A percentile compares a stretch with the other conserved stretches of the same genome.
phyloP scores from a whole-genome alignment of 1,140 invertebrate genomes.

The Bombus sylvicola region DNA sequence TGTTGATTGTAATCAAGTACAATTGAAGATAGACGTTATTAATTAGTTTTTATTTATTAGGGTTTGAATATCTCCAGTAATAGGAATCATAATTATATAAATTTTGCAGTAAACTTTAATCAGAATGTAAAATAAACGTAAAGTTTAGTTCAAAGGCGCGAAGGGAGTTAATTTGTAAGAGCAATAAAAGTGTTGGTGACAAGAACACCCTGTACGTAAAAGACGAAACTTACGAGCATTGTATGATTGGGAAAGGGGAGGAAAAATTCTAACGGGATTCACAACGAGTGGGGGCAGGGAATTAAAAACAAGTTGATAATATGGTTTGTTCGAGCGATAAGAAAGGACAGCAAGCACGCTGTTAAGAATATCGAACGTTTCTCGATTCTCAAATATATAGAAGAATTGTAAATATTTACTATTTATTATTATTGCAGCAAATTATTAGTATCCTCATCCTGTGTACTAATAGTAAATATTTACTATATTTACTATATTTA shows the following conservation, averaged over 20 bases:
- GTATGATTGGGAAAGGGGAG: constrained; percentile 57
- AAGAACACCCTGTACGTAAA: constrained; percentile 49
- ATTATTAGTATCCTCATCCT: no score
- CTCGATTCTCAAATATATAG: constrained; percentile 21
- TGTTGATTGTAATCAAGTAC: background rate
- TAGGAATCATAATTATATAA: background rate
- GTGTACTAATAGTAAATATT: no score
- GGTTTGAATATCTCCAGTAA: background rate
- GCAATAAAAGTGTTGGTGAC: background rate
- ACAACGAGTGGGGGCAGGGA: constrained; percentile 14
- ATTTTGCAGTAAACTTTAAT: background rate
- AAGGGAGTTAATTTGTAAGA: background rate
- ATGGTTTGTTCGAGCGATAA: constrained; percentile 38
- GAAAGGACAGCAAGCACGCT: constrained; percentile 36
- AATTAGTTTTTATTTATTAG: no score
- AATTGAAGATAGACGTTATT: background rate
- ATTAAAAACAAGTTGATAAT: constrained; percentile 57
- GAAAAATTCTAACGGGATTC: constrained; percentile 47
- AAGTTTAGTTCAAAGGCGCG: no score
- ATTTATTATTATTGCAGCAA: no score
- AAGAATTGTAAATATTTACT: constrained; percentile 40
- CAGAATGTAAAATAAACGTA: background rate
- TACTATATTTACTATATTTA: no score
- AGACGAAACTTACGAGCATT: constrained; percentile 56
- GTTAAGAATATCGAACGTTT: constrained; percentile 14